These are phyloP conservation scores for Sphaeridia pumilis DNA, from an alignment of 2,888 invertebrate species.

Conservation along the genomic window DNA sequence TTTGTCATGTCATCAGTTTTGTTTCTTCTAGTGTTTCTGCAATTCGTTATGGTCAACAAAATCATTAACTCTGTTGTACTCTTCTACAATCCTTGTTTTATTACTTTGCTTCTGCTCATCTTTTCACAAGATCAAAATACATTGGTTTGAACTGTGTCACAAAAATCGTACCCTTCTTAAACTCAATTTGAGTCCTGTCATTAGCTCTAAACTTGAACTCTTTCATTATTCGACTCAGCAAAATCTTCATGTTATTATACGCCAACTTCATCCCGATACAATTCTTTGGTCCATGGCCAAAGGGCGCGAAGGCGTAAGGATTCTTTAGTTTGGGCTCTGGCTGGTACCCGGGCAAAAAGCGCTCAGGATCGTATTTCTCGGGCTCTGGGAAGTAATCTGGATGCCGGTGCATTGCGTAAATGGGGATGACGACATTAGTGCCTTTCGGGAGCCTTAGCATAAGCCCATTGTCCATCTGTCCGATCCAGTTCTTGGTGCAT, in stretches of 20 bases:
- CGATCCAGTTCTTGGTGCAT: slow-evolving; percentile 31
- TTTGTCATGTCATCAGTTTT: no score
- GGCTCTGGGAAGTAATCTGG: slow-evolving; percentile 23
- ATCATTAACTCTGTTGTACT: no score
- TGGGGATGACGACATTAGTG: slow-evolving; percentile 19
- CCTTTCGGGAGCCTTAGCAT: slow-evolving; percentile 15
- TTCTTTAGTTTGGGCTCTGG: slow-evolving; percentile 18
- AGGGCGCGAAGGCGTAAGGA: slow-evolving; percentile 21
- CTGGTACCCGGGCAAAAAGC: slow-evolving; percentile 26
- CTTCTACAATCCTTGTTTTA: not conserved
- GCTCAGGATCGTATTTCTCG: slow-evolving; percentile 17
- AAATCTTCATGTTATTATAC: slow-evolving; percentile 4
- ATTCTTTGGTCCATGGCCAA: slow-evolving; percentile 22
- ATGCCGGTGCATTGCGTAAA: slow-evolving; percentile 25
- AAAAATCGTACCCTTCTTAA: slow-evolving; percentile 18
- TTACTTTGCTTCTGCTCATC: not conserved
- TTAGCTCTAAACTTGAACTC: slow-evolving; percentile 14
- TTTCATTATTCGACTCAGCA: slow-evolving; percentile 6
- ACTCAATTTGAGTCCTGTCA: slow-evolving; percentile 10
- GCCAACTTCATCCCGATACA: slow-evolving; percentile 21
- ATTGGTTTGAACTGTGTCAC: slow-evolving; percentile 18
- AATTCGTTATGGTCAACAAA: no score
- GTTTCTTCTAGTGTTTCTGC: no score
- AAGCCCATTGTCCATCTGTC: slow-evolving; percentile 9
- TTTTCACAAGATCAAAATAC: slow-evolving; percentile 14